Conservation (phyloP, 2,113 vertebrate species). For the Brienomyrus longianalis region DNA sequence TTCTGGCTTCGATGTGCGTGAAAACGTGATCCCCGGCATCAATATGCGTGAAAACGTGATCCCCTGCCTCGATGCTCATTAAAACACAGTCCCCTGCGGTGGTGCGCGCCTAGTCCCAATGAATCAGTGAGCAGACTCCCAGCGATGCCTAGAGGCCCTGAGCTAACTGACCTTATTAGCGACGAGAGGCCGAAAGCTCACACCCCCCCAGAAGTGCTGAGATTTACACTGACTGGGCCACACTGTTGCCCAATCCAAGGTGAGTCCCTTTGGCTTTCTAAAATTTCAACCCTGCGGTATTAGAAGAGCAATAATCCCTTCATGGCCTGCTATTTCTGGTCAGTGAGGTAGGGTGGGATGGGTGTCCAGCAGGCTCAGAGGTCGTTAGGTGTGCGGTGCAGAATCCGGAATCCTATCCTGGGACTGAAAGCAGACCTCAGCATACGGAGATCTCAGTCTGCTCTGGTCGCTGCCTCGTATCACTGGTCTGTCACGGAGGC, state of each 20-base stretch:
- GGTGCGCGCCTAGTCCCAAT: slow-evolving; percentile 45
- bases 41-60: too few relatives aligned
- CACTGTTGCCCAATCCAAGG: slow-evolving; percentile 13
- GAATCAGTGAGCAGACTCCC: slow-evolving; percentile 56
- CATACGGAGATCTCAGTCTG: slow-evolving; percentile 33
- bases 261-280: slow-evolving; percentile 32
- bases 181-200: slow-evolving; percentile 55
- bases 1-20: slow-evolving; percentile 22
- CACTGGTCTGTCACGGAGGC: too few relatives aligned
- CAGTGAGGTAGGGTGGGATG: not conserved
- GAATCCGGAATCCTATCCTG: not conserved
- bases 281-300: slow-evolving; percentile 31
- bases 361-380: slow-evolving; percentile 4
- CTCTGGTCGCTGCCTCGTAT: slow-evolving; percentile 26
- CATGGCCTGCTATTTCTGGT: slow-evolving; percentile 25
- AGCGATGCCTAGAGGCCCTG: slow-evolving; percentile 56
- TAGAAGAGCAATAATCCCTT: slow-evolving; percentile 34
- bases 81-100: slow-evolving; percentile 70
- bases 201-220: slow-evolving; percentile 56
- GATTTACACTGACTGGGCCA: slow-evolving; percentile 52
- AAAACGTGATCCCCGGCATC: not conserved
- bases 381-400: not conserved
- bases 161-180: slow-evolving; percentile 65
- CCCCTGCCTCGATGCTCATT: not conserved
- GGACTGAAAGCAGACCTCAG: slow-evolving; percentile 22